Base-by-base conservation (phyloP, 2,113 vertebrate species). In the Macrotus californicus region DNA sequence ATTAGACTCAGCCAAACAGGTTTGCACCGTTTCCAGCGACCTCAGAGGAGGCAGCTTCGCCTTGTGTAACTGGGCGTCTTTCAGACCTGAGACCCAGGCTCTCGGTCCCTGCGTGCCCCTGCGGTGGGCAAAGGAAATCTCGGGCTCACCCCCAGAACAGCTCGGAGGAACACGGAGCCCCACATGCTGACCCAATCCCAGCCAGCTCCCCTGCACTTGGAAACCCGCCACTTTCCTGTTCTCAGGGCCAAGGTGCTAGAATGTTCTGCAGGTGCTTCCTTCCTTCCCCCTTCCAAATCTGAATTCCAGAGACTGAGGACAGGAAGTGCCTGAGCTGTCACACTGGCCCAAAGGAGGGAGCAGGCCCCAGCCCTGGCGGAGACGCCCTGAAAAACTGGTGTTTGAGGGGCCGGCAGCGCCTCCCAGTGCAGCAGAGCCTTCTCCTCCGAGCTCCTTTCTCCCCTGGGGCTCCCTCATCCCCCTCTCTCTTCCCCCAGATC, bases 401-500 rank as follows among this genome's bases (percentile, higher is more conserved):
- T 21, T 56, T 7, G 7, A 1, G 21, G 54, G 24, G 54, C 54
- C 7, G 6, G 50, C 54, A 21, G 56, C 18, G 26, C 24, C 59
- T 31, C 61, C 61, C 5, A 0, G 11, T 2, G 16, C 31, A 3
- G 24, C 21, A 3, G 36, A 3, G n/a, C 14, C 82, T 88, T n/a
- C 8, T 1, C 2, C 26, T 36, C 77, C 29, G 1, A 41, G 11
- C 31, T 46, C 24, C 48, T 77, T 39, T 36, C 84, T 43, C 1
- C 50, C 0, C 48, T 16, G 50, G 3, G 6, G 2, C 50, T 94
- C 19, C 76, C 18, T 9, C 0, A 43, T 15, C 16, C 83, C 70
- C 67, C 31, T 46, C 19, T 29, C 72, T 1, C 0, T 2, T 4
- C 72, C 89, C 29, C 89, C 93, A 99, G 99, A 69, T 96, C 83